Evolutionary conservation across 2,797 vertebrate genomes (phyloP).

Genomic region (Poliocrania exsul): DNA sequence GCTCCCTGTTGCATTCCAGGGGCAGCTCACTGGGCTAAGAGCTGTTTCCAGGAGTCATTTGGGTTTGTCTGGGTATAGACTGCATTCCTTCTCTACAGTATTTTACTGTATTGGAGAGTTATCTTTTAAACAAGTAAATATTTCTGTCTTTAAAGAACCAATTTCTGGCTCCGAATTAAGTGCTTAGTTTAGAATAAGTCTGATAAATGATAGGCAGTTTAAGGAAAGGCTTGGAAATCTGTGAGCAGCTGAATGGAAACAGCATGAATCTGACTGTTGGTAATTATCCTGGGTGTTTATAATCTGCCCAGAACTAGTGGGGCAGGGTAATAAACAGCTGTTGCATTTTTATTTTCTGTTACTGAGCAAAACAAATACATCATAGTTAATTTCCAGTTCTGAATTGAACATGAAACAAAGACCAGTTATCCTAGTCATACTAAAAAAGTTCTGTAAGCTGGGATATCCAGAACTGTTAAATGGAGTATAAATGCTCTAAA

Average conservation of each 20-base stretch:
- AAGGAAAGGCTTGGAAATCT: not conserved
- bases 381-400: not conserved
- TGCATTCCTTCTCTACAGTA: not conserved
- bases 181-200: not conserved
- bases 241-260: not conserved
- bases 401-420: not conserved
- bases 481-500: constrained; percentile 5
- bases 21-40: not conserved
- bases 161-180: not conserved
- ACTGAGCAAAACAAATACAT: not conserved
- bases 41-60: not conserved
- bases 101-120: not conserved
- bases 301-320: not conserved
- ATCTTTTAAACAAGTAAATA: not conserved
- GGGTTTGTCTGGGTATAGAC: not conserved
- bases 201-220: not conserved
- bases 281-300: not conserved
- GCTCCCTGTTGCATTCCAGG: not conserved
- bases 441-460: not conserved
- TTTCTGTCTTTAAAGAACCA: not conserved
- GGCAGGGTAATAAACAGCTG: not conserved
- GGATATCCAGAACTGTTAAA: not conserved
- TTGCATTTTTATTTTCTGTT: not conserved
- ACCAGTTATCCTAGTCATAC: not conserved
- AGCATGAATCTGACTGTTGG: not conserved